Percentiles rank a stretch among this genome's conserved stretches.
Conservation (phyloP, 2,888 invertebrate genomes). For the Acanthosepion esculentum region DNA sequence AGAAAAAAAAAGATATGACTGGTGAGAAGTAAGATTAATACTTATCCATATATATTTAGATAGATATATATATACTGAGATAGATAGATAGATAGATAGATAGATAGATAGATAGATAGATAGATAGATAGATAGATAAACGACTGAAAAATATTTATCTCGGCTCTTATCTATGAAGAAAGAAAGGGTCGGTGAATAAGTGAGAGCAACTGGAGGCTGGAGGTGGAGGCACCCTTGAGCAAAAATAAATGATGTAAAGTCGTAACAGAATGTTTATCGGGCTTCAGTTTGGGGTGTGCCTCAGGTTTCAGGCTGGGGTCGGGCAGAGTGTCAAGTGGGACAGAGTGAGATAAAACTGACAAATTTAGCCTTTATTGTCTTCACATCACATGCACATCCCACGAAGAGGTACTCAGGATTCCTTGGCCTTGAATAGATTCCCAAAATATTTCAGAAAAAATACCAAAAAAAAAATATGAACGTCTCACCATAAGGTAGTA, state of each 20-base stretch:
- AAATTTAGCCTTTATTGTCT: too few species aligned
- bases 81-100: conserved; percentile 11
- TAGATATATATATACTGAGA: conserved; percentile 33
- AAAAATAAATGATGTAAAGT: too few species aligned
- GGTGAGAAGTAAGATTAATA: too few species aligned
- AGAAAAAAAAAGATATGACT: too few species aligned
- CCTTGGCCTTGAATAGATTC: neutral
- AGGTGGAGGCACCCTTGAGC: too few species aligned
- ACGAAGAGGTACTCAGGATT: neutral
- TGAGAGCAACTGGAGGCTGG: too few species aligned
- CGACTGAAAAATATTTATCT: neutral
- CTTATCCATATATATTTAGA: neutral
- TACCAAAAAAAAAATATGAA: neutral
- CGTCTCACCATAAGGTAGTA: neutral
- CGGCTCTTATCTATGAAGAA: neutral
- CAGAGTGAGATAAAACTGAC: neutral
- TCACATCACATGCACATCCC: neutral
- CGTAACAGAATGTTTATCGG: too few species aligned
- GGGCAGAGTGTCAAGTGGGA: neutral
- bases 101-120: neutral
- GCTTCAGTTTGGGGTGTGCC: too few species aligned
- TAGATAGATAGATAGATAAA: neutral
- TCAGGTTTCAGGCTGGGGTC: neutral
- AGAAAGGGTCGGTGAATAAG: neutral
- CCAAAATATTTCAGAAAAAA: neutral